A percentile compares a stretch with the other conserved stretches of the same genome.
Conservation (phyloP, 53 echinoderm and acorn worm species). For the Temnopleurus reevesii region DNA sequence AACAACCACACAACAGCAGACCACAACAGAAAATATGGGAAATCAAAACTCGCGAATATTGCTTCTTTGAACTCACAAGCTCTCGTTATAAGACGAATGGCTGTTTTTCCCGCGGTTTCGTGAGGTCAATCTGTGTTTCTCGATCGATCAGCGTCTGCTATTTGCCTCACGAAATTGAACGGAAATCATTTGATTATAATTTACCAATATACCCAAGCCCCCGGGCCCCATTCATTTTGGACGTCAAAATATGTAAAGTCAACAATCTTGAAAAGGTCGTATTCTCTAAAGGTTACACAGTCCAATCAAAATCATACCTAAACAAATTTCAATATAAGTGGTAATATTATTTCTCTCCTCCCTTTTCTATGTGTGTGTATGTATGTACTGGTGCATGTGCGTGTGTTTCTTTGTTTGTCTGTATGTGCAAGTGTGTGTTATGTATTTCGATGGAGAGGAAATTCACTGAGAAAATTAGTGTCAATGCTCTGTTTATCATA, state of each 20-base stretch:
- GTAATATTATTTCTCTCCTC: too few species aligned
- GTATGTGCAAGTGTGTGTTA: background rate
- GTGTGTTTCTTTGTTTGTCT: background rate
- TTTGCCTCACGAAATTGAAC: constrained; percentile 10
- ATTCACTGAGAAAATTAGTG: too few species aligned
- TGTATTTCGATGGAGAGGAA: too few species aligned
- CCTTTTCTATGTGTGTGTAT: background rate
- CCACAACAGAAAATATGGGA: too few species aligned
- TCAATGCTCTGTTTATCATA: too few species aligned
- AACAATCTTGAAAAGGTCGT: background rate
- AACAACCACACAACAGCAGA: too few species aligned
- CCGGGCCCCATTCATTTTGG: background rate
- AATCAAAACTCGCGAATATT: background rate
- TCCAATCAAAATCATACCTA: background rate
- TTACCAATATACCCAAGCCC: background rate
- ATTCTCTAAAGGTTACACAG: background rate
- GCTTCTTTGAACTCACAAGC: background rate
- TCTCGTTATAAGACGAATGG: background rate
- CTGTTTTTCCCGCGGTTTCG: background rate
- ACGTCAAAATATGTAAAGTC: constrained; percentile 17
- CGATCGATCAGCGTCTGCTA: constrained; percentile 2
- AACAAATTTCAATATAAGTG: too few species aligned
- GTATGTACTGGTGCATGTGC: background rate
- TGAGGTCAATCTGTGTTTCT: background rate
- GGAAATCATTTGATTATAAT: constrained; percentile 31